phyloP scores from a whole-genome alignment of 2,113 vertebrate genomes.

The Nettapus auritus region DNA sequence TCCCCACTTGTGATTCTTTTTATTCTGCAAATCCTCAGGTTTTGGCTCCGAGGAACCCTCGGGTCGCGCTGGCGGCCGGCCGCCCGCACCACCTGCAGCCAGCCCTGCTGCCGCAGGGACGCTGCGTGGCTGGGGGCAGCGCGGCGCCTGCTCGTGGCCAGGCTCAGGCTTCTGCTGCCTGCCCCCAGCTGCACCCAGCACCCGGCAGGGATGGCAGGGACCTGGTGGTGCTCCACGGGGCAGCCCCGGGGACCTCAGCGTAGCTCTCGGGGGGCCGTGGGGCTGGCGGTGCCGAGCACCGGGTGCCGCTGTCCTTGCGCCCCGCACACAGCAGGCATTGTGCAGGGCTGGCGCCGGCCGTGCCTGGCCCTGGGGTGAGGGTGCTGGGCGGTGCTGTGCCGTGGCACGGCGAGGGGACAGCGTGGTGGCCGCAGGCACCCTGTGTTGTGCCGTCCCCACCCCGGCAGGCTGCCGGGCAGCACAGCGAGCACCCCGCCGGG shows the following conservation, averaged over 20 bases:
- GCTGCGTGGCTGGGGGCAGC: too few relatives aligned
- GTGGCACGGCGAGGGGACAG: accelerated
- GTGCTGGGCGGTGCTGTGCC: accelerated
- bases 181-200: too few relatives aligned
- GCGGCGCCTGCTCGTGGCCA: too few relatives aligned
- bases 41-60: too few relatives aligned
- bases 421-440: accelerated
- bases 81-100: neutral
- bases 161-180: too few relatives aligned
- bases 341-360: neutral
- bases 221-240: too few relatives aligned
- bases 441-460: neutral
- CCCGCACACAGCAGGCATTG: slow-evolving; percentile 12
- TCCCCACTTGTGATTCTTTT: neutral
- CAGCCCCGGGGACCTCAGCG: neutral
- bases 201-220: too few relatives aligned
- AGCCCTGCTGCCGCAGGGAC: neutral
- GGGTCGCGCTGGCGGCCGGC: too few relatives aligned
- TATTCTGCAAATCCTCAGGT: too few relatives aligned
- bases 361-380: neutral
- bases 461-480: neutral
- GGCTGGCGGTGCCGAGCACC: neutral
- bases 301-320: neutral
- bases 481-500: accelerated
- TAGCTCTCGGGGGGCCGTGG: neutral